These are phyloP conservation scores for Cirrhinus mrigala DNA, from an alignment of 2,797 vertebrate genomes.

Conservation along the genomic window DNA sequence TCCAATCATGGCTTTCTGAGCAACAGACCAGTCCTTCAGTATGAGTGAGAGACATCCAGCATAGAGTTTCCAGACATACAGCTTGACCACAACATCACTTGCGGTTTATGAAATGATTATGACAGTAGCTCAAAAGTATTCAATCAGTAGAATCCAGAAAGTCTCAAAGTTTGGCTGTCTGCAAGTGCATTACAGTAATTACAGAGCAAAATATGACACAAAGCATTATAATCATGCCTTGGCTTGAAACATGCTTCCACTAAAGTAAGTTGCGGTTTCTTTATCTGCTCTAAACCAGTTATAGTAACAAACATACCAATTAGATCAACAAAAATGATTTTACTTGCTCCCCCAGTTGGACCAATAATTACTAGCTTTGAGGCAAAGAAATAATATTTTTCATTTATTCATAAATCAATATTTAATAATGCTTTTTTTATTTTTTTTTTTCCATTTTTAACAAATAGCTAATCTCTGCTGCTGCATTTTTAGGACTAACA, in stretches of 20 bases:
- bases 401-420: not conserved
- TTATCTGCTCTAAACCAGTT: not conserved
- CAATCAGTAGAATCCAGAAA: slow-evolving; percentile 14
- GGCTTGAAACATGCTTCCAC: not conserved
- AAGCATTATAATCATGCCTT: not conserved
- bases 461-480: not conserved
- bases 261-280: not conserved
- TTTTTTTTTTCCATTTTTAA: too few relatives aligned
- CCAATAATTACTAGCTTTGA: not conserved
- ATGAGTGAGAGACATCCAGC: slow-evolving; percentile 20
- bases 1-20: slow-evolving; percentile 63
- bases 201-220: not conserved
- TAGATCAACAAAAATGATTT: not conserved
- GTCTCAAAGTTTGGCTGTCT: slow-evolving; percentile 14
- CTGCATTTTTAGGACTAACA: not conserved
- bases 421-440: too few relatives aligned
- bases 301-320: not conserved
- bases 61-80: slow-evolving; percentile 22
- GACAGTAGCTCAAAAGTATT: slow-evolving; percentile 17
- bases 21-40: slow-evolving; percentile 63
- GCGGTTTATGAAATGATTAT: slow-evolving; percentile 27
- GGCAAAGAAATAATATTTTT: not conserved
- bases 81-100: slow-evolving; percentile 31
- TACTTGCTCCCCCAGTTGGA: not conserved
- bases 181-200: slow-evolving; percentile 18